A percentile compares a stretch with the other conserved stretches of the same genome.
phyloP scores from a whole-genome alignment of 2,113 vertebrate species.

The Solea senegalensis region DNA sequence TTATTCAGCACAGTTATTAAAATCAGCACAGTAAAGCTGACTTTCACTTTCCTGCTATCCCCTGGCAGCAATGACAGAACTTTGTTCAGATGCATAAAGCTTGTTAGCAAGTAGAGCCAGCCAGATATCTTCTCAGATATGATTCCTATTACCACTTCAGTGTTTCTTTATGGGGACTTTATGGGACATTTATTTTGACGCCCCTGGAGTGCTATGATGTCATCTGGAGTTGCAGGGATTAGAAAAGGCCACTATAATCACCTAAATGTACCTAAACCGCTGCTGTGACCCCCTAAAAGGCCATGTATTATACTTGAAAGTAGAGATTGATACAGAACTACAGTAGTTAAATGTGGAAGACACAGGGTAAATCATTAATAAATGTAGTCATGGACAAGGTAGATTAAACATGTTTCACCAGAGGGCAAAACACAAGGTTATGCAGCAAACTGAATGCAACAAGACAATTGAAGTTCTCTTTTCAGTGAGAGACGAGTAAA shows the following conservation, averaged over 20 bases:
- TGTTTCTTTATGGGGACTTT: slow-evolving; percentile 5
- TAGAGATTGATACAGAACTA: neutral
- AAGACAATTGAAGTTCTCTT: slow-evolving; percentile 22
- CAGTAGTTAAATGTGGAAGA: neutral
- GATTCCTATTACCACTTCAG: neutral
- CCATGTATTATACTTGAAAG: slow-evolving; percentile 2
- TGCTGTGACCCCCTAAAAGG: neutral
- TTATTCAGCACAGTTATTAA: slow-evolving; percentile 59
- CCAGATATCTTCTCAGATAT: slow-evolving; percentile 12
- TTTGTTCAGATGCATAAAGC: slow-evolving; percentile 30
- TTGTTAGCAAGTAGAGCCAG: slow-evolving; percentile 29
- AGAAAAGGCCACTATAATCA: neutral
- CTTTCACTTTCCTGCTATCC: slow-evolving; percentile 24
- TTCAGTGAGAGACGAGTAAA: slow-evolving; percentile 39
- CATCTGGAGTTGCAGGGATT: too few relatives aligned
- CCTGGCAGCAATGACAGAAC: slow-evolving; percentile 15
- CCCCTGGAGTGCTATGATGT: neutral
- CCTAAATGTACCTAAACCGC: neutral
- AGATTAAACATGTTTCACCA: slow-evolving; percentile 24
- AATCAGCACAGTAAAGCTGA: slow-evolving; percentile 37
- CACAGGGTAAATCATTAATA: slow-evolving; percentile 12
- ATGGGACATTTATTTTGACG: neutral
- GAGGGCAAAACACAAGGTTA: slow-evolving; percentile 16
- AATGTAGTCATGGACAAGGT: slow-evolving; percentile 1
- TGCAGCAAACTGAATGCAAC: slow-evolving; percentile 6